Conservation (phyloP, 2,797 vertebrate species). For the Sebastolobus alascanus region DNA sequence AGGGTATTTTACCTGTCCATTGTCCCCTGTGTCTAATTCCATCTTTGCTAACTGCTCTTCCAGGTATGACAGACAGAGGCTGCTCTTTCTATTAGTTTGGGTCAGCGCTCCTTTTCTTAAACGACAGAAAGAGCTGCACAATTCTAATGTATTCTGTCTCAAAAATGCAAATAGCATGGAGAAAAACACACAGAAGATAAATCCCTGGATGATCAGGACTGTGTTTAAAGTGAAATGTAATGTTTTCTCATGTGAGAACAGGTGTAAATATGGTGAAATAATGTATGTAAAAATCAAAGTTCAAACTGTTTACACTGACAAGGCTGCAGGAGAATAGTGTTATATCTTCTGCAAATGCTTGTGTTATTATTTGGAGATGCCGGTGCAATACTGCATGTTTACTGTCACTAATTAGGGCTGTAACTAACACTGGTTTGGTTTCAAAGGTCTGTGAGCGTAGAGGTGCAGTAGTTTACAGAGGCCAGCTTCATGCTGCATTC, state of each 20-base stretch:
- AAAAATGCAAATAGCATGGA: constrained; percentile 39
- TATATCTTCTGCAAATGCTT: not conserved
- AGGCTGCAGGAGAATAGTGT: not conserved
- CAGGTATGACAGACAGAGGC: constrained; percentile 83
- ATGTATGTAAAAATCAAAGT: constrained; percentile 8
- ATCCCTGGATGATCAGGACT: constrained; percentile 17
- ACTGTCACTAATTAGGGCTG: constrained; percentile 66
- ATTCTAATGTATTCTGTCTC: constrained; percentile 40
- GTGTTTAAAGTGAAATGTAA: constrained; percentile 27
- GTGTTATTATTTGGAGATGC: constrained; percentile 33
- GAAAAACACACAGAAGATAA: constrained; percentile 6
- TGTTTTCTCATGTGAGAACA: constrained; percentile 24
- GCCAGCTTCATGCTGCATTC: constrained; percentile 44
- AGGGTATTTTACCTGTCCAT: constrained; percentile 16
- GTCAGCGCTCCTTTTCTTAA: constrained; percentile 64
- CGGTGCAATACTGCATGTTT: constrained; percentile 22
- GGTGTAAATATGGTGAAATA: not conserved
- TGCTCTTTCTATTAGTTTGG: constrained; percentile 85
- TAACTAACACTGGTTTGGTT: constrained; percentile 53
- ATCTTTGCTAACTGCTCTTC: constrained; percentile 74
- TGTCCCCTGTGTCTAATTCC: constrained; percentile 39
- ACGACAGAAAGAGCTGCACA: constrained; percentile 45
- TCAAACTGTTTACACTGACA: constrained; percentile 2
- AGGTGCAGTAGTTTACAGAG: constrained; percentile 53
- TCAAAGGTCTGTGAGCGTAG: constrained; percentile 34